Conservation (phyloP, 2,113 vertebrate species). For the Eupsittula cactorum region DNA sequence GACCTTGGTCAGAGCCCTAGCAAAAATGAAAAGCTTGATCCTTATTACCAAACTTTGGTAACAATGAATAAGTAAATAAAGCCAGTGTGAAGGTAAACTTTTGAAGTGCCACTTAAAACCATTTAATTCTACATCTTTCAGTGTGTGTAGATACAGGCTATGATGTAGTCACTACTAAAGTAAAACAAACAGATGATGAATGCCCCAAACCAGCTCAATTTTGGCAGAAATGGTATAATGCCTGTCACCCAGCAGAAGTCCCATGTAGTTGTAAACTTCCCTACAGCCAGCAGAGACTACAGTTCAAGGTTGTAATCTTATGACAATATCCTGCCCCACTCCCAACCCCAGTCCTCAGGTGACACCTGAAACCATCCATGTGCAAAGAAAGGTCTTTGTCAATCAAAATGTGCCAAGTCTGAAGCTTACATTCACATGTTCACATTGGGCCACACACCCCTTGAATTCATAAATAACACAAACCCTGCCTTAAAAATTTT, state of each 20-base stretch:
- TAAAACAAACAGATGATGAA: accelerated
- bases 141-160: neutral
- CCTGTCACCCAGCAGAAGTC: neutral
- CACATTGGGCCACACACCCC: neutral
- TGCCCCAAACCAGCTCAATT: neutral
- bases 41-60: constrained; percentile 36
- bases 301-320: neutral
- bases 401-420: neutral
- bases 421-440: neutral
- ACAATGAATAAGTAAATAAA: neutral
- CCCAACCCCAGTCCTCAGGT: neutral
- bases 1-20: constrained; percentile 85
- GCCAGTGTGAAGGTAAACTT: neutral
- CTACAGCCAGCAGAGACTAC: neutral
- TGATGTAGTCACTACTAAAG: neutral
- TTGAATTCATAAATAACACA: neutral
- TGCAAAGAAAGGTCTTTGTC: neutral
- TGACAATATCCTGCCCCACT: neutral
- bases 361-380: neutral
- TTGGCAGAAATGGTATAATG: neutral
- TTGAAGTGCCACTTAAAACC: neutral
- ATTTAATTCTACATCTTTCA: neutral
- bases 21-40: constrained; percentile 64
- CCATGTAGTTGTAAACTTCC: neutral
- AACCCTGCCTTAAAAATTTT: neutral